Percentiles rank a stretch among this genome's conserved stretches.
These are phyloP conservation scores for Halcyon leucocephala DNA, from an alignment of 2,797 vertebrate genomes.

Conservation along the genomic window DNA sequence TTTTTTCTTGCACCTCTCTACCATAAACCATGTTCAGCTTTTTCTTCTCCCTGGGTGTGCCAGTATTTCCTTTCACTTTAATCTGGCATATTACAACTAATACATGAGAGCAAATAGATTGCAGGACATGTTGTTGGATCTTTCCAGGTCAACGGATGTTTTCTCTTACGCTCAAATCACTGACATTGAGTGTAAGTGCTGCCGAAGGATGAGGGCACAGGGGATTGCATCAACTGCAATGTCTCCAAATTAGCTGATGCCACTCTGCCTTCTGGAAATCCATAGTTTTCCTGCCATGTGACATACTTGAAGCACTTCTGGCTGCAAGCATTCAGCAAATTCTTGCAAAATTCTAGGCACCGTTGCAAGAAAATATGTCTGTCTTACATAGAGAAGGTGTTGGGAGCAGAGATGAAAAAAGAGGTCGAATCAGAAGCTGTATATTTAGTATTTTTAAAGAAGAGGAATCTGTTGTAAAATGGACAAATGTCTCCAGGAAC, in stretches of 20 bases:
- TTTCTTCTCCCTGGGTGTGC: background rate
- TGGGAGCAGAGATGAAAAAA: background rate
- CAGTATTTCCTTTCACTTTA: background rate
- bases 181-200: background rate
- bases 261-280: background rate
- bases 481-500: slow-evolving; percentile 8
- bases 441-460: slow-evolving; percentile 7
- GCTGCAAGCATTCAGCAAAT: background rate
- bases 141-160: background rate
- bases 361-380: background rate
- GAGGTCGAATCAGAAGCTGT: background rate
- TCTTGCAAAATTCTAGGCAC: background rate
- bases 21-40: background rate
- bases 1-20: background rate
- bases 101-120: background rate
- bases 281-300: background rate
- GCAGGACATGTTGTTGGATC: background rate
- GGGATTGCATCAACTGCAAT: background rate
- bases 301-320: background rate
- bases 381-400: background rate
- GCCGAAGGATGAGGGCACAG: background rate
- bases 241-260: background rate
- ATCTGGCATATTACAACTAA: slow-evolving; percentile 4
- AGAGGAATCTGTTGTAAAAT: slow-evolving; percentile 35
- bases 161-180: background rate